Base-by-base conservation (phyloP, 2,888 invertebrate species). In the Oligia strigilis region DNA sequence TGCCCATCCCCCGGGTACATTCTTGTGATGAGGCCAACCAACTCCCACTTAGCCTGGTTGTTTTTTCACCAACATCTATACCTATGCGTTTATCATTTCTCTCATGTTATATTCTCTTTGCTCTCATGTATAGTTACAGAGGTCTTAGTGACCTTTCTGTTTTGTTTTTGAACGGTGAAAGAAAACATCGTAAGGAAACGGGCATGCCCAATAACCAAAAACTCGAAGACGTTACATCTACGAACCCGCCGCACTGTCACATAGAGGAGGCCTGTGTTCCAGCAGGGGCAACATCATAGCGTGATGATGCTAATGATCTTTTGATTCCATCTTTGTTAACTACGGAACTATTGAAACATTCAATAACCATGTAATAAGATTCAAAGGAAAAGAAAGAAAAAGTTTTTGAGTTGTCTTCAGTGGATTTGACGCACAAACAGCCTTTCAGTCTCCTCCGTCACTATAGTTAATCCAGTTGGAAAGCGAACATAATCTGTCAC, bases 401-500 rank as follows among this genome's bases (percentile, higher is more conserved):
- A 40, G 5, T 40, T 5, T 40, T 40, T 40, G 40, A 40, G 40
- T 40, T 40, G 40, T 40, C 40, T 40, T 40, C 65, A 65, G 36
- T 36, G 36, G 19, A 9, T 19, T 65, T 43, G 55, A 70, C 62
- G 13, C 40, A 77, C 62, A 72, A 70, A 70, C 70, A 6, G 52
- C 11, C 14, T 29, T 71, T 55, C 62, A 46, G n/a, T 52, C 0
- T 29, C 23, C 60, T 58, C 40, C 43, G 36, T 66, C 23, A 60
- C 69, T 40, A 49, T 49, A 79, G 17, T 75, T 66, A 66, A 75
- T 83, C 75, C 36, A 55, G 74, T 84, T 88, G 14, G 88, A 88
- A 88, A 88, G 88, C 78, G 83, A 75, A 65, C 62, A 86, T 84
- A 89, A 89, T 89, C 71, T 69, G 78, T 76, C 71, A 74, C 65